Conservation (phyloP, 2,113 vertebrate genomes). For the Oryzias curvinotus region DNA sequence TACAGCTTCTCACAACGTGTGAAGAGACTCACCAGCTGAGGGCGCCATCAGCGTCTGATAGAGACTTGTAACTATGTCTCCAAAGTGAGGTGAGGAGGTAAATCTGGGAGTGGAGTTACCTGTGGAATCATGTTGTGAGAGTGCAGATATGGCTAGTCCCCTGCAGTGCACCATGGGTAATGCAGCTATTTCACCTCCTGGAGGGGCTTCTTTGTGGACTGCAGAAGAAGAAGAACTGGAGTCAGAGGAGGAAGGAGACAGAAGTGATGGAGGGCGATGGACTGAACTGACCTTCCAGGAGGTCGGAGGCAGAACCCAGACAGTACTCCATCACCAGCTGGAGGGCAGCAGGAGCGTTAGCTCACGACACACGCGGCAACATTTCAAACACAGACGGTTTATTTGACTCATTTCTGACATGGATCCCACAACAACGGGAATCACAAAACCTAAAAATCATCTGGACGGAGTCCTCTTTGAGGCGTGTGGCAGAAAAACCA, state of each 20-base stretch:
- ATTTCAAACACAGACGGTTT: too few relatives aligned
- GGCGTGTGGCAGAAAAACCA: too few relatives aligned
- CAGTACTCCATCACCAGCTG: conserved; percentile 90
- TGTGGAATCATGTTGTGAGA: conserved; percentile 95
- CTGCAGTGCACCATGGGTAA: conserved; percentile 90
- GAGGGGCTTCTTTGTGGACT: conserved; percentile 95
- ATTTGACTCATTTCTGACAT: too few relatives aligned
- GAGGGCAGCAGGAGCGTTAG: not conserved
- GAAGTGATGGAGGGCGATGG: rapidly evolving
- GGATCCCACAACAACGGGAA: too few relatives aligned
- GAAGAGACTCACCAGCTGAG: too few relatives aligned
- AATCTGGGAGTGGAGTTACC: conserved; percentile 69
- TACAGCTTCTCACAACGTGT: too few relatives aligned
- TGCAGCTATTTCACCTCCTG: conserved; percentile 95
- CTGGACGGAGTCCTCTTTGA: too few relatives aligned
- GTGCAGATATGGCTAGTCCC: conserved; percentile 91
- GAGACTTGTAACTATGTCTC: too few relatives aligned
- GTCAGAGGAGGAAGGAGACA: not conserved
- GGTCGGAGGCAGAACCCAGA: conserved; percentile 84
- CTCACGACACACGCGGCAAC: too few relatives aligned
- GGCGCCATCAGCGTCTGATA: too few relatives aligned
- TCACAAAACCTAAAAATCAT: too few relatives aligned
- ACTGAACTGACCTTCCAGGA: conserved; percentile 58
- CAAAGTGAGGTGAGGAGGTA: not conserved
- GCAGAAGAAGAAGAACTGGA: conserved; percentile 1